Conservation (phyloP, 1,140 invertebrate species). For the Chelonus insularis region DNA sequence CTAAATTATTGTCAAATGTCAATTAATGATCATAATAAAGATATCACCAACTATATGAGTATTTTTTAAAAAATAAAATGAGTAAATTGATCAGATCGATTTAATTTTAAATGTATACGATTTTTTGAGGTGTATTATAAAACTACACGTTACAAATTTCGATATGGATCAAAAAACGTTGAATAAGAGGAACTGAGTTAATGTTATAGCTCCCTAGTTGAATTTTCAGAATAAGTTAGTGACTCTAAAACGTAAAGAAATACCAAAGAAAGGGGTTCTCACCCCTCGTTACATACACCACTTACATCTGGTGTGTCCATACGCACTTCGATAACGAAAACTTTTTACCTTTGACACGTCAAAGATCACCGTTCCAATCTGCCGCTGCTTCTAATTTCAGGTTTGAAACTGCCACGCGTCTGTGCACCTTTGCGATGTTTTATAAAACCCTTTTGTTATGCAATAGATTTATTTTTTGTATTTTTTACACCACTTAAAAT, state of each 20-base stretch:
- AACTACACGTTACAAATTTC: constrained; percentile 19
- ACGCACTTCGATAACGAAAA: not conserved
- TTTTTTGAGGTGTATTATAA: constrained; percentile 10
- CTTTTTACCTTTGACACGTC: not conserved
- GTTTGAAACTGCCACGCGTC: not conserved
- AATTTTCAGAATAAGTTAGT: not conserved
- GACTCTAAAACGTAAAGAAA: not conserved
- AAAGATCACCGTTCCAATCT: constrained; percentile 1
- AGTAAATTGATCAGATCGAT: not conserved
- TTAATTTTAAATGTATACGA: not conserved
- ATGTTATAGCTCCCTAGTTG: not conserved
- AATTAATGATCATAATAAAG: too few relatives aligned
- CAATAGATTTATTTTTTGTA: not conserved
- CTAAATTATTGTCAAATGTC: too few relatives aligned
- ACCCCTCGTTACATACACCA: not conserved
- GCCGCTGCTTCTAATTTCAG: not conserved
- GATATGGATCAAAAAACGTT: constrained; percentile 21
- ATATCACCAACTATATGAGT: too few relatives aligned
- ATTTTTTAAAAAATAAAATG: too few relatives aligned
- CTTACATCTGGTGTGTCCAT: not conserved
- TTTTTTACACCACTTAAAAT: too few relatives aligned
- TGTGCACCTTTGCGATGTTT: not conserved
- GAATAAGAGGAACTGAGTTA: not conserved
- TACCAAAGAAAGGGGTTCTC: not conserved
- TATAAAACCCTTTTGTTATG: not conserved